These are phyloP conservation scores for Eleginops maclovinus DNA, from an alignment of 2,113 vertebrate species.

Conservation along the genomic window DNA sequence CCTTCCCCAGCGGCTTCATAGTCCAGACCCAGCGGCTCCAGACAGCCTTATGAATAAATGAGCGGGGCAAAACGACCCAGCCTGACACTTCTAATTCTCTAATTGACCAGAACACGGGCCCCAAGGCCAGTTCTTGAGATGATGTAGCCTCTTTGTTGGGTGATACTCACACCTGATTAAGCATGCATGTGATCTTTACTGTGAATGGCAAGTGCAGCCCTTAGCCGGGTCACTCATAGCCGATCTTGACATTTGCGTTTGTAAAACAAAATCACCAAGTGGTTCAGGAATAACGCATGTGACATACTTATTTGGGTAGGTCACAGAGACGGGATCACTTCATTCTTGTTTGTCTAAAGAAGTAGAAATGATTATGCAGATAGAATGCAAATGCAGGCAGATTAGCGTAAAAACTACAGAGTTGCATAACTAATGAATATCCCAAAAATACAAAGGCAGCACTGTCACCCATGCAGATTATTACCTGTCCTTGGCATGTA, in stretches of 20 bases:
- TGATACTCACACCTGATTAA: slow-evolving; percentile 72
- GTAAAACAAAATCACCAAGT: slow-evolving; percentile 49
- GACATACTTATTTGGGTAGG: slow-evolving; percentile 28
- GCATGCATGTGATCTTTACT: slow-evolving; percentile 54
- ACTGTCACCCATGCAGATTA: slow-evolving; percentile 7
- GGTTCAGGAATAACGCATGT: slow-evolving; percentile 18
- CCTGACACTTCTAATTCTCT: slow-evolving; percentile 62
- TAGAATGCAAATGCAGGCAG: slow-evolving; percentile 13
- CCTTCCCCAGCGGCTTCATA: neutral
- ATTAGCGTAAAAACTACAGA: neutral
- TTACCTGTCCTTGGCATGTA: slow-evolving; percentile 13
- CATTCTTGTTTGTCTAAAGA: slow-evolving; percentile 5
- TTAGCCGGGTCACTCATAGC: slow-evolving; percentile 35
- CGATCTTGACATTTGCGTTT: slow-evolving; percentile 68
- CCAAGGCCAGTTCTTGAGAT: slow-evolving; percentile 59
- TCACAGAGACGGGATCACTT: neutral
- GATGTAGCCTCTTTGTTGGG: slow-evolving; percentile 47
- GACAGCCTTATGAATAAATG: slow-evolving; percentile 50
- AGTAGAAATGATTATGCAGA: neutral
- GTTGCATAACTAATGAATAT: slow-evolving; percentile 17
- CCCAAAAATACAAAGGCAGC: neutral
- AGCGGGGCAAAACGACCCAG: slow-evolving; percentile 39
- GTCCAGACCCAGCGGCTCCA: slow-evolving; percentile 22
- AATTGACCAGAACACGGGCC: slow-evolving; percentile 69
- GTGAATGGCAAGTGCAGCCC: slow-evolving; percentile 45